phyloP scores from a whole-genome alignment of 2,797 vertebrate genomes.

The Malurus leucopterus region DNA sequence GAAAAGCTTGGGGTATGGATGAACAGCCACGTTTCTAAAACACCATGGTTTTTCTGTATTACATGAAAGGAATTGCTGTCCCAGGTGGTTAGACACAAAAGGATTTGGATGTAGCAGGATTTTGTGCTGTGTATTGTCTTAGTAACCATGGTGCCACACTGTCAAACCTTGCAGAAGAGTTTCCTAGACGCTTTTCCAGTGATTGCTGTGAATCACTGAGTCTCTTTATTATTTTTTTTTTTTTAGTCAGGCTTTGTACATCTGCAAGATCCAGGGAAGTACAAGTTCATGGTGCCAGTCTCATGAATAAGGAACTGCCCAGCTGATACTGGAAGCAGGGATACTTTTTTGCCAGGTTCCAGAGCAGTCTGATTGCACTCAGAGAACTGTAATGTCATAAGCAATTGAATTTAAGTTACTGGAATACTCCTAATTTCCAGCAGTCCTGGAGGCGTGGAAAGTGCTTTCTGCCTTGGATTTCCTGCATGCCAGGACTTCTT shows the following conservation, averaged over 20 bases:
- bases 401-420: background rate
- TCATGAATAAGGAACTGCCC: background rate
- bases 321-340: background rate
- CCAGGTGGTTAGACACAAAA: background rate
- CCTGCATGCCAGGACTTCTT: slow-evolving; percentile 1
- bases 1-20: background rate
- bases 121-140: background rate
- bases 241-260: background rate
- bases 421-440: slow-evolving; percentile 13
- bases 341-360: background rate
- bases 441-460: background rate
- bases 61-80: background rate
- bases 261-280: background rate
- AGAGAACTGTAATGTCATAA: background rate
- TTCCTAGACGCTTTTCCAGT: background rate
- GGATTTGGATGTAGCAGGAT: background rate
- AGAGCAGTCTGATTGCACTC: background rate
- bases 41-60: background rate
- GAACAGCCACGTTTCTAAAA: background rate
- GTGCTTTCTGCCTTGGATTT: slow-evolving; percentile 24
- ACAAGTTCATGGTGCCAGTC: background rate
- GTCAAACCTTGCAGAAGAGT: background rate
- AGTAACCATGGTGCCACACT: background rate
- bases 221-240: background rate
- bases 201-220: background rate